These are phyloP conservation scores for Lithobius niger DNA, from an alignment of 1,140 invertebrate genomes.

Conservation along the genomic window DNA sequence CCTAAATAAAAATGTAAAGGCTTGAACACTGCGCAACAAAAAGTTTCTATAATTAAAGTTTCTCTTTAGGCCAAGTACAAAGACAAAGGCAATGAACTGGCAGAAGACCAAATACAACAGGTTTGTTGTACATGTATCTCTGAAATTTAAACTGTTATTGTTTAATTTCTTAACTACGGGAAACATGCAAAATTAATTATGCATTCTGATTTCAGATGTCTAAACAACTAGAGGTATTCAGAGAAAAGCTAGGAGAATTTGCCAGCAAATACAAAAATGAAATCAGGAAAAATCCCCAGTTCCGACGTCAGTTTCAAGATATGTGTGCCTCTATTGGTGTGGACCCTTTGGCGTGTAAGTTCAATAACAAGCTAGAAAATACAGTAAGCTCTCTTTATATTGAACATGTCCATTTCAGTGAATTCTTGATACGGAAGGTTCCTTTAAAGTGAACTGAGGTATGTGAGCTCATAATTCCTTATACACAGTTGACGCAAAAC, in stretches of 20 bases:
- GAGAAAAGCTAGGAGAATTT: constrained; percentile 88
- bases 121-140: constrained; percentile 20
- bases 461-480: no score
- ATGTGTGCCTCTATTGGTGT: constrained; percentile 99
- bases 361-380: no score
- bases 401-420: no score
- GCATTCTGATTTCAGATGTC: constrained; percentile 52
- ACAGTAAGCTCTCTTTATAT: no score
- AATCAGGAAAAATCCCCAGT: constrained; percentile 86
- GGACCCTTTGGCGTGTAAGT: constrained; percentile 76
- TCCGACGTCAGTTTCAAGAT: constrained; percentile 91
- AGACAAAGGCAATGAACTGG: constrained; percentile 85
- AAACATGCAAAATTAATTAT: constrained; percentile 1
- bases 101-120: constrained; percentile 80
- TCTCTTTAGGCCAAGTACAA: constrained; percentile 68
- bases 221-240: constrained; percentile 86
- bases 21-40: no score
- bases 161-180: not conserved
- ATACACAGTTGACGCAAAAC: no score
- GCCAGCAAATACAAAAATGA: constrained; percentile 87
- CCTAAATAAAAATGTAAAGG: no score
- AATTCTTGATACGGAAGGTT: not conserved
- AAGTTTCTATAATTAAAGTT: no score
- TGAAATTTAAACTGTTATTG: not conserved
- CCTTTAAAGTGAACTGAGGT: no score